Evolutionary conservation across 2,113 vertebrate genomes (phyloP).

Genomic region (Strix uralensis): DNA sequence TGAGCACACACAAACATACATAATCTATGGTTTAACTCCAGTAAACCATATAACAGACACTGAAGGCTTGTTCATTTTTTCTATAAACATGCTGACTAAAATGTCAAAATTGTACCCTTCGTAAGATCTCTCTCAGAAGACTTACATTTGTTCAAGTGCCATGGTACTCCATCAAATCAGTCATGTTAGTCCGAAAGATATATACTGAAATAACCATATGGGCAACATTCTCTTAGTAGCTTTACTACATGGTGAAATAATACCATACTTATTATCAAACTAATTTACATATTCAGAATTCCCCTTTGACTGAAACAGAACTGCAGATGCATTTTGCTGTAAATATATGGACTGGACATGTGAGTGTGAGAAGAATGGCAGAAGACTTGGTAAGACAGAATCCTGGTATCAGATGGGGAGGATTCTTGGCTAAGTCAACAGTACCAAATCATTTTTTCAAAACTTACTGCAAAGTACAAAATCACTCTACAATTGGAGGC

Average conservation of each 20-base stretch:
- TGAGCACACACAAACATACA: background rate
- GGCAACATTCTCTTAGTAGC: background rate
- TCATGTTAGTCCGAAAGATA: background rate
- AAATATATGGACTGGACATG: background rate
- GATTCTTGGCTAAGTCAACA: background rate
- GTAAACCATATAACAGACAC: constrained; percentile 19
- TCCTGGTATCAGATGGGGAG: background rate
- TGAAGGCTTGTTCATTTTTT: background rate
- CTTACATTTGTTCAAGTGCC: background rate
- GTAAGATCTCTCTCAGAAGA: background rate
- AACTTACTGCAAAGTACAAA: background rate
- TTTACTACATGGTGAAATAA: background rate
- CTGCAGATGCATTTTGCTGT: background rate
- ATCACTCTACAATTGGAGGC: background rate
- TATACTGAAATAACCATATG: background rate
- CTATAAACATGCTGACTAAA: background rate
- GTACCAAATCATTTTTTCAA: background rate
- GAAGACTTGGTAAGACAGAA: background rate
- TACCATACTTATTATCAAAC: background rate
- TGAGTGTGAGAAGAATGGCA: background rate
- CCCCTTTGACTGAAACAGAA: background rate
- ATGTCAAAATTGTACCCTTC: background rate
- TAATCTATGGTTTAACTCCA: constrained; percentile 19
- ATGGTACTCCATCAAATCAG: background rate
- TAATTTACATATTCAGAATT: background rate